These are phyloP conservation scores for Hypselothyrea guttata DNA, from an alignment of 2,888 invertebrate species.

Conservation along the genomic window DNA sequence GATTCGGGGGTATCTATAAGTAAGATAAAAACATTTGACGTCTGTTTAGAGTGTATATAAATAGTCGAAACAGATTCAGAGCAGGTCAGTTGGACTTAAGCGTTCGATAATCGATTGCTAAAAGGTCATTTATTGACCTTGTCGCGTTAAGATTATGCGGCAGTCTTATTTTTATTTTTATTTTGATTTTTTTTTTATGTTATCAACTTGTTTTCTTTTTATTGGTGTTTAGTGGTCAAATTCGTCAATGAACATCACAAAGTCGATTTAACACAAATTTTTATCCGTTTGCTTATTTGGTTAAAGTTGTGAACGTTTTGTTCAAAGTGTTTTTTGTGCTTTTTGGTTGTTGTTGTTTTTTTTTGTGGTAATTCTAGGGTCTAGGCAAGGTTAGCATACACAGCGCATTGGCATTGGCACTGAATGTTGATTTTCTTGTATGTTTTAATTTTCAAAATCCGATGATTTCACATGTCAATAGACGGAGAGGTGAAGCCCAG, in stretches of 20 bases:
- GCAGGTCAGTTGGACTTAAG: conserved; percentile 26
- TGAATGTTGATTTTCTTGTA: conserved; percentile 17
- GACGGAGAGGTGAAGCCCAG: not conserved
- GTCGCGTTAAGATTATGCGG: conserved; percentile 43
- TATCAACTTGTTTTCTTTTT: conserved; percentile 20
- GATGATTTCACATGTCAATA: conserved; percentile 20
- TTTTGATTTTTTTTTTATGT: too few relatives aligned
- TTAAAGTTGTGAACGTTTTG: conserved; percentile 5
- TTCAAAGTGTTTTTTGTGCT: not conserved
- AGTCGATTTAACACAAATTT: conserved; percentile 14
- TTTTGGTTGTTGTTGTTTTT: not conserved
- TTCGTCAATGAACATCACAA: conserved; percentile 26
- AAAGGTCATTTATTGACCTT: conserved; percentile 48
- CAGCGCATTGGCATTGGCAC: conserved; percentile 21
- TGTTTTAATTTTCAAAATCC: not conserved
- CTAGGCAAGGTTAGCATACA: conserved; percentile 10
- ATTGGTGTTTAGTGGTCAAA: conserved; percentile 14
- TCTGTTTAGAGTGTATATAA: not conserved
- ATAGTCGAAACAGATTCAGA: conserved; percentile 15
- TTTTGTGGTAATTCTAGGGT: conserved; percentile 21
- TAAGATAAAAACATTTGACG: not conserved
- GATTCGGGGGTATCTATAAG: conserved; percentile 22
- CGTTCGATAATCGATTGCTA: conserved; percentile 11
- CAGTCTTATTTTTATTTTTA: conserved; percentile 7
- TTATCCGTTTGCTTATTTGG: conserved; percentile 9